These are phyloP conservation scores for Acomys russatus DNA, from an alignment of 2,797 vertebrate genomes.

Conservation along the genomic window DNA sequence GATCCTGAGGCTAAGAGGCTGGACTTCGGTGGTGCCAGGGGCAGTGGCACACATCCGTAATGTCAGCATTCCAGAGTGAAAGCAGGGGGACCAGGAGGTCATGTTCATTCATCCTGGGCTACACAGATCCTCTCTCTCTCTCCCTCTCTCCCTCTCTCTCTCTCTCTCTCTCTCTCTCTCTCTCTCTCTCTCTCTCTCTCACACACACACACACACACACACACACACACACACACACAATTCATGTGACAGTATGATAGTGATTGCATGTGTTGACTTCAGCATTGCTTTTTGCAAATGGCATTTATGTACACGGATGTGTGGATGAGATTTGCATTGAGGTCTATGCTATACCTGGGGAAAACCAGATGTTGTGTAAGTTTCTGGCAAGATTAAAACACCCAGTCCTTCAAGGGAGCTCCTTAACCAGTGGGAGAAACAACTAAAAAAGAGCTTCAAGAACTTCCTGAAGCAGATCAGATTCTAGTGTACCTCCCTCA, in stretches of 20 bases:
- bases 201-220: no score
- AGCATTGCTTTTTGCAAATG: slow-evolving; percentile 49
- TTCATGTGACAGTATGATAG: background rate
- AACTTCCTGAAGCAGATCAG: background rate
- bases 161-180: no score
- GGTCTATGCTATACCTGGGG: background rate
- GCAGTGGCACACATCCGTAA: background rate
- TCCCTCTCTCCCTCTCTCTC: no score
- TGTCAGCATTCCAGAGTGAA: background rate
- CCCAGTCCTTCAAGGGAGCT: background rate
- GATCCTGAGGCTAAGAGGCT: background rate
- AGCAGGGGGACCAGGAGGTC: background rate
- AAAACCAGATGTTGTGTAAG: background rate
- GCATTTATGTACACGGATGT: background rate
- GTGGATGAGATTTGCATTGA: background rate
- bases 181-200: no score
- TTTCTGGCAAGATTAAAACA: background rate
- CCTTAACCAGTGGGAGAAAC: background rate
- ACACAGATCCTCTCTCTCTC: no score
- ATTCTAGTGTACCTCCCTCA: background rate
- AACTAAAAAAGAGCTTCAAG: background rate
- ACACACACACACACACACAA: background rate
- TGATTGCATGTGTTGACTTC: background rate
- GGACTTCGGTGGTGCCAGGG: background rate
- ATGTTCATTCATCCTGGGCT: background rate